Base-by-base conservation (phyloP, 2,888 invertebrate genomes). In the Pharmacophagus antenor region DNA sequence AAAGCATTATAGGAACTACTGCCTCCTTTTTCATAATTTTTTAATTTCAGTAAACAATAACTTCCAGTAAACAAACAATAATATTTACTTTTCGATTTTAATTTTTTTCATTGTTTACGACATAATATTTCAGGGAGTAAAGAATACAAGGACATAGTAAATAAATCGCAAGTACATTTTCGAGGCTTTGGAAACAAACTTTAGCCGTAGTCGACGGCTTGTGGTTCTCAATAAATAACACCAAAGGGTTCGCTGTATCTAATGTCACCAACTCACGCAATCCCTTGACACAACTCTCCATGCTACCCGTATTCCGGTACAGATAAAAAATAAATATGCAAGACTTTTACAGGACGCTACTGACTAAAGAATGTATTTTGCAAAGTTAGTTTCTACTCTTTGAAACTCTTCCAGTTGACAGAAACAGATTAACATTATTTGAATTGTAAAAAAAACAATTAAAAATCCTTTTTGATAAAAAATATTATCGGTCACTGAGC, bases 211-310 rank as follows among this genome's bases (percentile, higher is more conserved):
- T 70, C 68, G 69, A 60, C 75, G 72, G 72, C 73, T 72, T 76
- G 74, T 72, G 72, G 70, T 77, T 74, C 75, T 76, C 81, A 69
- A 88, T 88, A 88, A 87, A 88, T 86, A 84, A 86, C 84, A 76
- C 78, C 80, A 82, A 85, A 86, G 86, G 85, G 87, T 87, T 85
- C 63, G 53, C 56, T 63, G 69, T 64, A 70, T 77, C 77, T 88
- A 88, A 89, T 83, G 84, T 68, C 74, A 65, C 67, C 74, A 70
- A 71, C 80, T 76, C 88, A 89, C 88, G 88, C 87, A 73, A 88
- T 64, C 66, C 65, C 75, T 77, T 56, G 75, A 76, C 74, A 72
- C 67, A 76, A 76, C 74, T 76, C 82, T 82, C 50, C 31, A 73
- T 74, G 74, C 76, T 73, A 72, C 68, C 58, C 55, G 65, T 69